Percentiles rank a stretch among this genome's conserved stretches.
phyloP scores from a whole-genome alignment of 1,140 invertebrate genomes.

The Thrips palmi region DNA sequence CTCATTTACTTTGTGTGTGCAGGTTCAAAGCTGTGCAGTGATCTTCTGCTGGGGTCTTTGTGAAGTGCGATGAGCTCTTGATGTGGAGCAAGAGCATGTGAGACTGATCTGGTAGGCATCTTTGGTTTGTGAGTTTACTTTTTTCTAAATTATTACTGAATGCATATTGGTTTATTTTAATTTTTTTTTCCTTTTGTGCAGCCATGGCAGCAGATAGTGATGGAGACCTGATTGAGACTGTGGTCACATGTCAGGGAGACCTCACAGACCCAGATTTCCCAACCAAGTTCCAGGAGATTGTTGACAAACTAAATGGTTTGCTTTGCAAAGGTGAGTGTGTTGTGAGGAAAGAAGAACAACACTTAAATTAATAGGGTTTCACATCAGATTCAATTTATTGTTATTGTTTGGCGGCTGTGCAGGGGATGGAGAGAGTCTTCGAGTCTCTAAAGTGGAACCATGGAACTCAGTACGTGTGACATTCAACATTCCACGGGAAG shows the following conservation, averaged over 20 bases:
- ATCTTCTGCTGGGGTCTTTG: conserved; percentile 9
- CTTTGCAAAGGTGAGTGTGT: conserved; percentile 39
- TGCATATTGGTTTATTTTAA: conserved; percentile 6
- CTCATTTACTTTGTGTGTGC: too few species aligned
- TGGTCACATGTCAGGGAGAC: conserved; percentile 64
- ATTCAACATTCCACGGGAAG: conserved; percentile 87
- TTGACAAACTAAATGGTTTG: conserved; percentile 44
- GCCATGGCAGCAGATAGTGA: conserved; percentile 59
- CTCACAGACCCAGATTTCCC: conserved; percentile 56
- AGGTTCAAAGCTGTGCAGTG: background rate
- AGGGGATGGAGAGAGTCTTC: conserved; percentile 33
- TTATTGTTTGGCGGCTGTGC: conserved; percentile 17
- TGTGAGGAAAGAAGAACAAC: background rate
- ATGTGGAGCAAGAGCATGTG: too few species aligned
- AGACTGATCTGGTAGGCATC: too few species aligned
- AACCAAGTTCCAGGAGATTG: conserved; percentile 41
- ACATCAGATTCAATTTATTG: conserved; percentile 6
- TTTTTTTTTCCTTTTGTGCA: conserved; percentile 18
- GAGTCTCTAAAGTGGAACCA: conserved; percentile 80
- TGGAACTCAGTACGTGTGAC: conserved; percentile 96
- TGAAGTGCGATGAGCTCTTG: conserved; percentile 7
- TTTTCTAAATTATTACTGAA: conserved; percentile 2
- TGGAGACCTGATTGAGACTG: conserved; percentile 46
- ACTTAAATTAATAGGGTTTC: background rate
- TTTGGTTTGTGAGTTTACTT: too few species aligned